Evolutionary conservation across 1,140 invertebrate genomes (phyloP).

Genomic region (Heliconius hewitsoni): DNA sequence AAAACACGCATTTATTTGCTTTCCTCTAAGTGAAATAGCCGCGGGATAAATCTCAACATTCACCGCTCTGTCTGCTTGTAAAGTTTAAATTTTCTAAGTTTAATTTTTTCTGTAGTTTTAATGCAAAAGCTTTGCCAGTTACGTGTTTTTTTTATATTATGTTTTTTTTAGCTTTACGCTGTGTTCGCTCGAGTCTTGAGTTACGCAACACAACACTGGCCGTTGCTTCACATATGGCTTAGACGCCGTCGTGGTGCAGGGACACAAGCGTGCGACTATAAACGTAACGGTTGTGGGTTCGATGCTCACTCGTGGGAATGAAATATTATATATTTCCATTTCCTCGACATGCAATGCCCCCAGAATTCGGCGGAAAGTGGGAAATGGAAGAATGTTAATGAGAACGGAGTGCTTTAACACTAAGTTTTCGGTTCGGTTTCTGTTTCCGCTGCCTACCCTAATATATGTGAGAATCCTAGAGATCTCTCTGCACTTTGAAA

Average conservation of each 20-base stretch:
- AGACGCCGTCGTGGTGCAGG: too few species aligned
- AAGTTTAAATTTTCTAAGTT: neutral
- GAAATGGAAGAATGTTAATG: neutral
- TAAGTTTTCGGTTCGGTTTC: neutral
- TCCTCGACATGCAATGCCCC: too few species aligned
- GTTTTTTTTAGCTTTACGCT: too few species aligned
- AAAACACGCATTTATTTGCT: constrained; percentile 23
- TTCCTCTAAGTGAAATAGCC: constrained; percentile 29
- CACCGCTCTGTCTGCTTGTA: constrained; percentile 1
- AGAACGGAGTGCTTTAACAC: neutral
- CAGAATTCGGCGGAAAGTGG: too few species aligned
- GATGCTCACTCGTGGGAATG: too few species aligned
- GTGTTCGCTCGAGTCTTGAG: too few species aligned
- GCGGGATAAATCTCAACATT: constrained; percentile 17
- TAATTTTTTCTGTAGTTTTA: neutral
- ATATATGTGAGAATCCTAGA: neutral
- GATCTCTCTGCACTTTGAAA: neutral
- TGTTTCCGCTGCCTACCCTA: neutral
- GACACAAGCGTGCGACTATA: too few species aligned
- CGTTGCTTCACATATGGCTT: too few species aligned
- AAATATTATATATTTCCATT: too few species aligned
- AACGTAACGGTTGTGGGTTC: too few species aligned
- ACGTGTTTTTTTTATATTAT: too few species aligned
- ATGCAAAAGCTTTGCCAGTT: neutral
- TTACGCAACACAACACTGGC: too few species aligned